phyloP scores from a whole-genome alignment of 2,797 vertebrate genomes.

The Arremon brunneinucha region DNA sequence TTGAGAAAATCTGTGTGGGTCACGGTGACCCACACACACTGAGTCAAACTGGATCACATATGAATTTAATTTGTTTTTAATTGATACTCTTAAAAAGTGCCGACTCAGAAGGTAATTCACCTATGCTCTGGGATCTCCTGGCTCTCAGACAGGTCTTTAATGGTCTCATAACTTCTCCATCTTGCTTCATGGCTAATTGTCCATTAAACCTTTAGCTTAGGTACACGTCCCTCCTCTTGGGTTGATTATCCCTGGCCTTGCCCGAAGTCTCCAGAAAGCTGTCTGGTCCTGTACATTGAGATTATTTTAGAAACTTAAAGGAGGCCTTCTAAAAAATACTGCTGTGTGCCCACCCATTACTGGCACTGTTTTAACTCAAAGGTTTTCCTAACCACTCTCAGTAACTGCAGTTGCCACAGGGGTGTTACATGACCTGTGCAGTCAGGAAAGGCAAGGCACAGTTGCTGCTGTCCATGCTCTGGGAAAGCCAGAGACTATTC shows the following conservation, averaged over 20 bases:
- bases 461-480: not conserved
- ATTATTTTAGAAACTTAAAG: not conserved
- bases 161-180: not conserved
- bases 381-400: not conserved
- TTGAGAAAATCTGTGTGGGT: not conserved
- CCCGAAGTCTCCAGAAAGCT: not conserved
- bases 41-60: not conserved
- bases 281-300: not conserved
- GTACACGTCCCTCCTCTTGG: not conserved
- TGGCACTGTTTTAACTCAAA: not conserved
- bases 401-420: not conserved
- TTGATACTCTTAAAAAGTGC: not conserved
- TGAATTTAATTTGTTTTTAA: constrained; percentile 22
- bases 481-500: not conserved
- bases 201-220: not conserved
- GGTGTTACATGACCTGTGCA: not conserved
- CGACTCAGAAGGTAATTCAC: not conserved
- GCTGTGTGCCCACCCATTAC: not conserved
- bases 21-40: not conserved
- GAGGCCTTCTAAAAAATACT: not conserved
- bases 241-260: not conserved
- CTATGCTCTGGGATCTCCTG: not conserved
- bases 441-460: not conserved
- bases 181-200: not conserved
- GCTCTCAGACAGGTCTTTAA: not conserved